A percentile compares a stretch with the other conserved stretches of the same genome.
Conservation (phyloP, 2,888 invertebrate species). For the Cheilosia grossa region DNA sequence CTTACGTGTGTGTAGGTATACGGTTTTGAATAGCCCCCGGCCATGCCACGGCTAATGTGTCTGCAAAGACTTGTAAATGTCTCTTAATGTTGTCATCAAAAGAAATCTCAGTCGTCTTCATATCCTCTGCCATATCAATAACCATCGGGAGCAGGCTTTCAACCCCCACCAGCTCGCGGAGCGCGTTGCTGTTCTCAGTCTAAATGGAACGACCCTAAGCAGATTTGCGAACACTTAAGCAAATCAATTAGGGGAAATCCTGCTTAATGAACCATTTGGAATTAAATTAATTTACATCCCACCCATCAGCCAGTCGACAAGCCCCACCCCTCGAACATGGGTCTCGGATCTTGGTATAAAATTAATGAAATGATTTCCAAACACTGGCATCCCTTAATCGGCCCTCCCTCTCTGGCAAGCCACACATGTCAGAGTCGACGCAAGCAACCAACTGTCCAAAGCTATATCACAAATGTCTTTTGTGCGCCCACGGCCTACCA, state of each 20-base stretch:
- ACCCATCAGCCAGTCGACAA: background rate
- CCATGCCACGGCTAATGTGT: background rate
- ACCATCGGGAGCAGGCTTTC: slow-evolving; percentile 1
- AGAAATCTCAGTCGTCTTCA: slow-evolving; percentile 10
- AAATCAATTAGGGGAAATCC: slow-evolving; percentile 60
- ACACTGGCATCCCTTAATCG: slow-evolving; percentile 7
- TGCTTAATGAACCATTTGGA: slow-evolving; percentile 59
- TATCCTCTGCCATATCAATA: slow-evolving; percentile 55
- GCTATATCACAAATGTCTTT: slow-evolving; percentile 26
- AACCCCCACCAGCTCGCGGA: background rate
- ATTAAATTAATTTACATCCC: slow-evolving; percentile 58
- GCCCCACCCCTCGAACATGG: background rate
- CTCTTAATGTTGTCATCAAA: slow-evolving; percentile 11
- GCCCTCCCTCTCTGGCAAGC: background rate
- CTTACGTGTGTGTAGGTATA: background rate
- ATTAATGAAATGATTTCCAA: slow-evolving; percentile 59
- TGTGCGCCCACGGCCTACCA: background rate
- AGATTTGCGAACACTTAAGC: slow-evolving; percentile 54
- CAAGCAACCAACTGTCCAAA: slow-evolving; percentile 27
- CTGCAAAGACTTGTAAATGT: slow-evolving; percentile 30
- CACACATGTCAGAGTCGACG: slow-evolving; percentile 21
- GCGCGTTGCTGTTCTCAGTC: background rate
- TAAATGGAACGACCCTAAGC: slow-evolving; percentile 48
- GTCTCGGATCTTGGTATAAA: background rate
- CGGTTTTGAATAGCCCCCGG: background rate